Base-by-base conservation (phyloP, 1,140 invertebrate species). In the Aporrectodea caliginosa region DNA sequence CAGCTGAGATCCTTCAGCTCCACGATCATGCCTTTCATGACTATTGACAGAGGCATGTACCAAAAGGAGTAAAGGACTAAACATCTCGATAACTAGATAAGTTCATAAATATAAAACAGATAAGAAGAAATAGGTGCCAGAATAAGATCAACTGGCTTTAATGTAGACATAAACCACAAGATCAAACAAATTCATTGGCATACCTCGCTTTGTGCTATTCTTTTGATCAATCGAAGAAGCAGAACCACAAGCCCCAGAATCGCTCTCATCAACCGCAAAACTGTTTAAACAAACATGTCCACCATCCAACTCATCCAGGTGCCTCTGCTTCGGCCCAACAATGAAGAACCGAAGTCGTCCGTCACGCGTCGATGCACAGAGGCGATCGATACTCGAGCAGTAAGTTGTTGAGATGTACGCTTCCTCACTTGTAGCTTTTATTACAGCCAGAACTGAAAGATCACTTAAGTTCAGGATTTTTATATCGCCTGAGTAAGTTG, bases 371-470 rank as follows among this genome's bases (percentile, higher is more conserved):
- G 22, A 29, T 1, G 32, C 29, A 27, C 77, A 78, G 29, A 78
- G 34, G 16, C 77, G 43, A 34, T 78, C 77, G 1, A 78, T 78
- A 30, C 77, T 88, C 82, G 86, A 84, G 78, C 87, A 89, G 80
- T 86, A 89, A 29, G 86, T 84, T 22, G 85, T 79, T 31, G 85
- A 86, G n/a, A 85, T 82, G 83, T 87, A 89, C 34, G 87, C 85
- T 32, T 82, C 83, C 27, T 76, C 32, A 29, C 16, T 58, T n/a
- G 35, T 22, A 1, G 86, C 84, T 1, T 79, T 69, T 69, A 89
- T 80, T 69, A 83, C 81, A 35, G 84, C 85, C 58, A 88, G 77
- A 30, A 84, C 73, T 33, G 83, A 81, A 14, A 89, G 81, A 80
- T 85, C 84, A 78, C 83, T 81, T 14, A 88, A 79, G 72, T 83